Conservation (phyloP, 2,797 vertebrate genomes). For the Ficedula albicollis region DNA sequence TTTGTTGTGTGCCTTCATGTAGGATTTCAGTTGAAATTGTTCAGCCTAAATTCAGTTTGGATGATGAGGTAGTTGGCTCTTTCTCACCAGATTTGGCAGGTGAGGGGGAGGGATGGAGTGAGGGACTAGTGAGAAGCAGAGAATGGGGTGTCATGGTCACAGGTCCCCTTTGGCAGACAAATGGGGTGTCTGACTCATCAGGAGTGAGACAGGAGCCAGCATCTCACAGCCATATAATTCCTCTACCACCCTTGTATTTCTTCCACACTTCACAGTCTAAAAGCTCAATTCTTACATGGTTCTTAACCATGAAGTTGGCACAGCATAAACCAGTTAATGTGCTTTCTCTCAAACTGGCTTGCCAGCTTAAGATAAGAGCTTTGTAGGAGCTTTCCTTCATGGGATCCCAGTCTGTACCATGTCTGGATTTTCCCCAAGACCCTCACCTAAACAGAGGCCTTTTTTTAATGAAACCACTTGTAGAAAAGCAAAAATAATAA, state of each 20-base stretch:
- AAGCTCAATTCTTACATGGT: background rate
- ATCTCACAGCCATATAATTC: background rate
- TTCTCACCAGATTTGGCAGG: background rate
- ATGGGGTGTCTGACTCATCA: background rate
- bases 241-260: background rate
- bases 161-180: background rate
- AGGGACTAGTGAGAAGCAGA: background rate
- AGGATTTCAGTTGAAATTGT: background rate
- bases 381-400: background rate
- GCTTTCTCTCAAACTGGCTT: background rate
- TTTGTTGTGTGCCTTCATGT: background rate
- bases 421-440: background rate
- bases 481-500: background rate
- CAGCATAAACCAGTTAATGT: background rate
- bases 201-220: background rate
- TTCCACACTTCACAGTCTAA: background rate
- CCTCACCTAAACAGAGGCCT: background rate
- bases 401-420: background rate
- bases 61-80: background rate
- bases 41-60: background rate
- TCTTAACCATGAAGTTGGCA: background rate
- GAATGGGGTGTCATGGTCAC: rapidly evolving
- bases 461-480: background rate
- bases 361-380: slow-evolving; percentile 24
- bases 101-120: too few relatives aligned